Evolutionary conservation across 2,888 invertebrate species (phyloP), one percentile per base, ranked within the genome.

Genomic region (Glaucopsyche alexis): DNA sequence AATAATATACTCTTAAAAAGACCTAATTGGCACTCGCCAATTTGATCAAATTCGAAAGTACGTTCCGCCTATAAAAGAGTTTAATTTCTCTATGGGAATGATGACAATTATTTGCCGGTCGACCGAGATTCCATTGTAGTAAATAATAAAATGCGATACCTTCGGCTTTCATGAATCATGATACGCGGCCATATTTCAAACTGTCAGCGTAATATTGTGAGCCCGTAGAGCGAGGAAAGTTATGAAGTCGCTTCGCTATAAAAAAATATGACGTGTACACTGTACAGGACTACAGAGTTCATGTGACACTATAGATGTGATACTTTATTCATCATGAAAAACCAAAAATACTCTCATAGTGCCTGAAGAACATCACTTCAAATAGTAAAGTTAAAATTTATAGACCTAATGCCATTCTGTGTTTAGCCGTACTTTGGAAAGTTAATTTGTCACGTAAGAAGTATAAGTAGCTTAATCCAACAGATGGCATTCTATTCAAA

Each of bases 111-210:
- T 45, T 45, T 16, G 45, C 45, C 16, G 42, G 45, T 66, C 42
- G 66, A 16, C 67, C 16, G 9, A 45, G 45, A 16, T 42, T 67
- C 42, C 45, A 67, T 67, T 67, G 67, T 67, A 45, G 45, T 16
- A 38, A 16, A 45, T 67, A 67, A 67, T 42, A 67, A 42, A 67
- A 67, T 67, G 67, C 45, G 67, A 42, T 42, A 67, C 67, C 67
- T 42, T 45, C 16, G 45, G 16, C 67, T 67, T 45, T 42, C 67
- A 42, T 67, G 67, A 42, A 16, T 67, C 45, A 67, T 16, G 42
- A 45, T 67, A 42, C 67, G 67, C 19, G 13, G 45, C 45, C 67
- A 67, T 67, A 67, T 45, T 45, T 67, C 67, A 67, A 67, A 45
- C 19, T 67, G 67, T 67, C 67, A 45, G 11, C 67, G 67, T 67